Conservation (phyloP, 2,797 vertebrate genomes). For the Emys orbicularis region DNA sequence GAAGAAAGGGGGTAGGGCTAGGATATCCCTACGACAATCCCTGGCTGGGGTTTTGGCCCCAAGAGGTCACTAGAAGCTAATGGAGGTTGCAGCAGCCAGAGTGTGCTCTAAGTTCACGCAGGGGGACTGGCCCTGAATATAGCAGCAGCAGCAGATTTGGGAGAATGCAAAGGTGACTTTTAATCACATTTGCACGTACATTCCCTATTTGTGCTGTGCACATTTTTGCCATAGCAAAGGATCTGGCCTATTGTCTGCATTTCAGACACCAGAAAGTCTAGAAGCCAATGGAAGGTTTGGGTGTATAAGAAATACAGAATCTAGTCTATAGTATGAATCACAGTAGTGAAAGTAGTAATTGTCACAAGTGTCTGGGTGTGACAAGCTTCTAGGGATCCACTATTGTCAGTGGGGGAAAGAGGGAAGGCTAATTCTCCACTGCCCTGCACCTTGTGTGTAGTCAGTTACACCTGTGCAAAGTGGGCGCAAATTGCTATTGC, state of each 20-base stretch:
- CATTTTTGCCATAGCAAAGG: not conserved
- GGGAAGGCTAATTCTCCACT: not conserved
- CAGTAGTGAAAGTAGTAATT: not conserved
- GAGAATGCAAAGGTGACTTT: not conserved
- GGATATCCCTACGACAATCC: not conserved
- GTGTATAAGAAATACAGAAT: not conserved
- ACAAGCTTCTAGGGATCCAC: not conserved
- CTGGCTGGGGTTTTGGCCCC: not conserved
- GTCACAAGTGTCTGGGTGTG: not conserved
- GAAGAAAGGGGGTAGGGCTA: not conserved
- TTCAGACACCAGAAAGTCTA: not conserved
- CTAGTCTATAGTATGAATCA: not conserved
- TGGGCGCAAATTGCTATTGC: not conserved
- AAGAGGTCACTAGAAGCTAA: not conserved
- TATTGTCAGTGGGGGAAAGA: not conserved
- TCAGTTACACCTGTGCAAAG: not conserved
- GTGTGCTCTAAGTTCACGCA: not conserved
- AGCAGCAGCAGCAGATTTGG: not conserved
- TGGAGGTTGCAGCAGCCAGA: rapidly evolving
- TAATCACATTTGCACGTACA: not conserved
- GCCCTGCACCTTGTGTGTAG: not conserved
- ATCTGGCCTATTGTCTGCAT: not conserved
- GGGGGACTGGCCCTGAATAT: not conserved
- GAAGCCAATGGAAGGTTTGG: not conserved
- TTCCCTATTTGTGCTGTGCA: not conserved